A percentile compares a stretch with the other conserved stretches of the same genome.
These are phyloP conservation scores for Rugalucina vietnamica DNA, from an alignment of 2,888 invertebrate species.

Conservation along the genomic window DNA sequence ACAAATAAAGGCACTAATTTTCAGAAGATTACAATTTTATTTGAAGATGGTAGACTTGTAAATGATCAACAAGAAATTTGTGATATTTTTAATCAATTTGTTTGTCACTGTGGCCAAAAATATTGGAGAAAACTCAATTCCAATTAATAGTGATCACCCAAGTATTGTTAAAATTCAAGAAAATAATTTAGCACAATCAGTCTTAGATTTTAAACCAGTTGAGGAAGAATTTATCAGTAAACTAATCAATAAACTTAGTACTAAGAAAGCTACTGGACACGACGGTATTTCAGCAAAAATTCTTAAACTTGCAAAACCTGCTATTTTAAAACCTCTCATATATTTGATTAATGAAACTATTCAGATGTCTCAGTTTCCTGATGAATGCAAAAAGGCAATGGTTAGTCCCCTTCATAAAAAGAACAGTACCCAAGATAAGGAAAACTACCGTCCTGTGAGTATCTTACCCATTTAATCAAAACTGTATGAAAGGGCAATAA, in stretches of 20 bases:
- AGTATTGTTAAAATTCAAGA: too few species aligned
- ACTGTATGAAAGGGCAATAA: background rate
- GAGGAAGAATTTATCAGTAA: too few species aligned
- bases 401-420: conserved; percentile 8
- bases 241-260: background rate
- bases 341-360: background rate
- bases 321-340: background rate
- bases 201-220: conserved; percentile 5
- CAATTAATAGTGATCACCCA: conserved; percentile 23
- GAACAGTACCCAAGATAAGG: background rate
- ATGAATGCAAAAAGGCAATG: background rate
- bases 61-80: conserved; percentile 4
- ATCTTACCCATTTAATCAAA: background rate
- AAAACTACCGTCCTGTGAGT: conserved; percentile 6
- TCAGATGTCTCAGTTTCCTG: background rate
- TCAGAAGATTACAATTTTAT: background rate
- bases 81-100: conserved; percentile 6
- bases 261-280: too few species aligned
- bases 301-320: background rate
- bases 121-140: background rate
- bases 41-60: background rate
- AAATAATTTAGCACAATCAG: background rate
- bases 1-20: background rate
- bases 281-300: background rate
- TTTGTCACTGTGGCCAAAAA: conserved; percentile 10